These are phyloP conservation scores for Choristoneura rosaceana DNA, from an alignment of 2,888 invertebrate genomes.

Conservation along the genomic window DNA sequence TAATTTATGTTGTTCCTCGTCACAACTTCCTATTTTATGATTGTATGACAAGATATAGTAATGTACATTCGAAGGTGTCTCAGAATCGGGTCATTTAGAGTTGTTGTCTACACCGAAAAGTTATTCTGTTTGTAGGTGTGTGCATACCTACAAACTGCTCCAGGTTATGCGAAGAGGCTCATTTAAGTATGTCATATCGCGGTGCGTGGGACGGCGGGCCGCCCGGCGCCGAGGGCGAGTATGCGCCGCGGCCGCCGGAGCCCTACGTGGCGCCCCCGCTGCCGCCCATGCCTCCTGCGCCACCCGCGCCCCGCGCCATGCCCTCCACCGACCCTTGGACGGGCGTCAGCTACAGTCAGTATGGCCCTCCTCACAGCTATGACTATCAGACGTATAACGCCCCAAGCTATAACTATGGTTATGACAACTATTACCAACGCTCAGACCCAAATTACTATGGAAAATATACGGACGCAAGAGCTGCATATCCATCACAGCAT, in stretches of 20 bases:
- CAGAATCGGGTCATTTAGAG: slow-evolving; percentile 71
- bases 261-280: slow-evolving; percentile 68
- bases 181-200: slow-evolving; percentile 80
- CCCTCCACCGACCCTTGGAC: slow-evolving; percentile 81
- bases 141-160: slow-evolving; percentile 85
- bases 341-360: slow-evolving; percentile 77
- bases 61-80: slow-evolving; percentile 63
- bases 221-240: slow-evolving; percentile 83
- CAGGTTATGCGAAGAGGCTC: slow-evolving; percentile 82
- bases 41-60: slow-evolving; percentile 66
- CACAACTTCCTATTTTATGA: slow-evolving; percentile 70
- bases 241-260: slow-evolving; percentile 69
- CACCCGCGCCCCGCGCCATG: slow-evolving; percentile 56
- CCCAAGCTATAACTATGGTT: slow-evolving; percentile 62
- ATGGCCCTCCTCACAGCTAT: slow-evolving; percentile 65
- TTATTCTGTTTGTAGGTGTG: slow-evolving; percentile 89
- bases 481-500: slow-evolving; percentile 52
- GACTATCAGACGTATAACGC: slow-evolving; percentile 70
- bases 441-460: slow-evolving; percentile 60
- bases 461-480: slow-evolving; percentile 58
- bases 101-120: slow-evolving; percentile 87
- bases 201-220: slow-evolving; percentile 83
- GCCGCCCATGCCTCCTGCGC: slow-evolving; percentile 61
- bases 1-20: slow-evolving; percentile 79
- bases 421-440: slow-evolving; percentile 68